Conservation (phyloP, 2,113 vertebrate species). For the sheep (Ovis aries) region ARS-UI_Ramb_v3.0 NC_056054.1:92951501-92952000, state of each 20-base stretch:
- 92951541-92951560: background rate
- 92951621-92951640: too few relatives aligned
- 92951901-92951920: background rate
- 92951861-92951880: background rate
- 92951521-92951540: background rate
- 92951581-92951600: background rate
- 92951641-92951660: background rate
- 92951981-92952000: background rate
- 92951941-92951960: background rate
- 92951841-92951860: background rate
- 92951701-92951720: background rate
- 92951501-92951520: background rate
- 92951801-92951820: background rate
- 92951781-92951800: background rate
- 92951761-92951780: background rate
- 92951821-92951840: background rate
- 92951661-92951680: background rate
- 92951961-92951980: background rate
- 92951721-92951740: background rate
- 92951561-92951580: background rate
- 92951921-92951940: background rate
- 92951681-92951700: background rate
- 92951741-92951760: background rate
- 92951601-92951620: background rate
- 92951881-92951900: background rate